Base-by-base conservation (phyloP, 2,797 vertebrate genomes). In the Acipenser ruthenus region DNA sequence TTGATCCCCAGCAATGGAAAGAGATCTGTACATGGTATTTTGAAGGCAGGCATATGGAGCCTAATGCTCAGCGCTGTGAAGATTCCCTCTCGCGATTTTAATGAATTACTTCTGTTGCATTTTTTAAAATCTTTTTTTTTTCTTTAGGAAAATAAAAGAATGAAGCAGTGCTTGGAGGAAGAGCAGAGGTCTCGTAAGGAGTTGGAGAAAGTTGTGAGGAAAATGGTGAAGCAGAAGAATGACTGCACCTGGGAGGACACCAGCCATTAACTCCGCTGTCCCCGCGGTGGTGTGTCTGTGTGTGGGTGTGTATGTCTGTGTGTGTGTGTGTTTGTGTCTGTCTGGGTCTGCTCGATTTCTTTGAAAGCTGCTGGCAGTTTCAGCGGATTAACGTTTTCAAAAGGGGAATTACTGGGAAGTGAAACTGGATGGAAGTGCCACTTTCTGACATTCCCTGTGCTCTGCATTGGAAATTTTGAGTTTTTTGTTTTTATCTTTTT, bases 141-240 rank as follows among this genome's bases (percentile, higher is more conserved):
- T 52, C 71, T 12, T 0, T 77, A 99, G 97, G 97, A 99, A 79
- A 98, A 94, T 69, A 96, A 93, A 82, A 91, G 90, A 83, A 98
- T 99, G 93, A 98, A 94, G 67, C 95, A 97, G 75, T 94, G 93
- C 75, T 85, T 99, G 83, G 97, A 98, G 77, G 97, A 99, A 78
- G 97, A 99, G 82, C 85, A 95, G 81, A 98, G 95, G 78, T 96
- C 93, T 53, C 92, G 97, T 70, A 96, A 91, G 80, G 96, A 98
- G 70, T 86, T 99, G 53, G 97, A 99, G 87, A 93, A 95, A 67
- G 78, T 95, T 65, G 95, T 99, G 50, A 81, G 91, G 69, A 94
- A 94, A 83, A 81, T 97, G 79, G 80, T 94, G 79, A 99, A 98
- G 82, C 94, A 95, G 84, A 93, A 95, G 1, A 96, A 95, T 0